Evolutionary conservation across 2,113 vertebrate genomes (phyloP).

Genomic region (Eublepharis macularius): DNA sequence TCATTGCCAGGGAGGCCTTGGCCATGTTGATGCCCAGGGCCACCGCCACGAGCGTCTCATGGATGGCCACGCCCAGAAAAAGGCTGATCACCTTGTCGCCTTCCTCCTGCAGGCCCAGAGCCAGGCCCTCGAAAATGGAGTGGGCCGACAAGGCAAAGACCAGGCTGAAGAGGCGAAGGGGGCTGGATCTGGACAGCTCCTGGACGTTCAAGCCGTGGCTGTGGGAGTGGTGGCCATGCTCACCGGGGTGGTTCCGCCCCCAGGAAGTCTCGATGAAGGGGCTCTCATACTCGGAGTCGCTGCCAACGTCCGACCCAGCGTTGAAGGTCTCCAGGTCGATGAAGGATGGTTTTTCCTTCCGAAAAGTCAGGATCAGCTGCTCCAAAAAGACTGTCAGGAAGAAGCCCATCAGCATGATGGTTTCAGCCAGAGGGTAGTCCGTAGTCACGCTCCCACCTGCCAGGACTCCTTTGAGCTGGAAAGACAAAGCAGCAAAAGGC

Average conservation of each 20-base stretch:
- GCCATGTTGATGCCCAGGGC: slow-evolving; percentile 89
- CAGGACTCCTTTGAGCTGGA: slow-evolving; percentile 81
- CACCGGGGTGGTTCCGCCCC: not conserved
- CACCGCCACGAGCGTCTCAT: slow-evolving; percentile 87
- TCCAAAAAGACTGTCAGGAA: slow-evolving; percentile 90
- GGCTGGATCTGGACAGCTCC: slow-evolving; percentile 75
- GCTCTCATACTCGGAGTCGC: slow-evolving; percentile 91
- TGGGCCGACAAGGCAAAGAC: slow-evolving; percentile 87
- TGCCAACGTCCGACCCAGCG: slow-evolving; percentile 85
- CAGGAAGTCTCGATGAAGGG: slow-evolving; percentile 78
- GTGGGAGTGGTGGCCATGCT: slow-evolving; percentile 44
- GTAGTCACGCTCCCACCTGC: slow-evolving; percentile 74
- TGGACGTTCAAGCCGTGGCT: slow-evolving; percentile 69
- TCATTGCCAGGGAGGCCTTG: slow-evolving; percentile 74
- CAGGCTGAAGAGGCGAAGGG: slow-evolving; percentile 83
- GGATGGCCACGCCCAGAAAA: slow-evolving; percentile 87
- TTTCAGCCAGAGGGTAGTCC: slow-evolving; percentile 90
- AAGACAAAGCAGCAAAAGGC: not conserved
- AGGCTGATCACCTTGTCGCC: slow-evolving; percentile 77
- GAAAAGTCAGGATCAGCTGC: slow-evolving; percentile 87
- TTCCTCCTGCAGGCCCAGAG: slow-evolving; percentile 90
- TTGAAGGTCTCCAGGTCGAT: slow-evolving; percentile 95
- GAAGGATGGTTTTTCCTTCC: slow-evolving; percentile 88
- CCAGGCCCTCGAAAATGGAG: slow-evolving; percentile 90
- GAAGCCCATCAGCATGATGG: slow-evolving; percentile 89